Evolutionary conservation across 2,797 vertebrate species (phyloP).

Genomic region (Ctenopoma kingsleyae): DNA sequence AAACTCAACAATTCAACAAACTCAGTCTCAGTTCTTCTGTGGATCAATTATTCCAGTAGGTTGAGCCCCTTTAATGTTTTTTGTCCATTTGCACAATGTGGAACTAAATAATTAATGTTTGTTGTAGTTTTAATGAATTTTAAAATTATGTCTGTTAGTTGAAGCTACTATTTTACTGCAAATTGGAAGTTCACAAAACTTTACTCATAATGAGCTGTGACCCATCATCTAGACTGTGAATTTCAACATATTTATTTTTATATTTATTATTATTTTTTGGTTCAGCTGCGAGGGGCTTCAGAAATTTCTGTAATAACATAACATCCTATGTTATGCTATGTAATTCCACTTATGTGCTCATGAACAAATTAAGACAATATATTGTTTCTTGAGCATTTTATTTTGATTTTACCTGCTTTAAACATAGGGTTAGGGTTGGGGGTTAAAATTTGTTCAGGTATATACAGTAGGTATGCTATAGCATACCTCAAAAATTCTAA

Average conservation of each 20-base stretch:
- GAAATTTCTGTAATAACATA: not conserved
- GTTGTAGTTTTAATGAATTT: not conserved
- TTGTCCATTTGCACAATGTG: slow-evolving; percentile 3
- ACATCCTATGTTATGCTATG: not conserved
- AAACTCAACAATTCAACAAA: not conserved
- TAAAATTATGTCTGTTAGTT: not conserved
- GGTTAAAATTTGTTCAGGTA: no score
- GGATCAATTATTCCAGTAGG: not conserved
- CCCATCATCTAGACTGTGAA: not conserved
- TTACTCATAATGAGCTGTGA: not conserved
- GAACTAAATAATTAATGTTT: slow-evolving; percentile 12
- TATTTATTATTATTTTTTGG: no score
- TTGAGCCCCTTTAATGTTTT: not conserved
- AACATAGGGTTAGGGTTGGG: not conserved
- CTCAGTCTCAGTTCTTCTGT: not conserved
- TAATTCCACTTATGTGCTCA: not conserved
- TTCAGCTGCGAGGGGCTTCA: no score
- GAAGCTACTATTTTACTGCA: not conserved
- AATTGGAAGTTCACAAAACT: not conserved
- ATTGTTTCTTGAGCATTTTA: not conserved
- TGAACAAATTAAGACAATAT: not conserved
- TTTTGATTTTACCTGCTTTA: slow-evolving; percentile 1
- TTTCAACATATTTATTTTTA: not conserved
- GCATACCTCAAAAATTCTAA: not conserved
- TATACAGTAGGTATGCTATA: no score